Base-by-base conservation (phyloP, 1,140 invertebrate genomes). In the Adoxophyes honmai region DNA sequence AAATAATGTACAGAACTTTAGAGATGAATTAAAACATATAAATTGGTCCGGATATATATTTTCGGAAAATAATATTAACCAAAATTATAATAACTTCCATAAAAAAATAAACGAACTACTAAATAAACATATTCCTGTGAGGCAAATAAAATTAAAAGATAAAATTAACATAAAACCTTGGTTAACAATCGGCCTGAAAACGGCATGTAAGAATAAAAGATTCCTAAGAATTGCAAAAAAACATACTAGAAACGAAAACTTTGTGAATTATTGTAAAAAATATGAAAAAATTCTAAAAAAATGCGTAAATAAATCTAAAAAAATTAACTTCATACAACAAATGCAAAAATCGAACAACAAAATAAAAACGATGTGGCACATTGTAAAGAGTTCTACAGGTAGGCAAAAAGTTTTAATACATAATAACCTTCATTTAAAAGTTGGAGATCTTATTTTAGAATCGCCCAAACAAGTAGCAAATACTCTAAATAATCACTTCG, bases 91-190 rank as follows among this genome's bases (percentile, higher is more conserved):
- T 6, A 38, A 38, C n/a, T 38, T 38, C n/a, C 10, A 54, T 35
- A 51, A 34, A 52, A 58, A 21, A 48, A 44, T 57, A 9, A 16
- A 11, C 4, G 13, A n/a, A 5, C 13, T 38, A 15, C 4, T 44
- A 13, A 55, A 58, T 42, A 44, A 28, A 14, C 18, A 34, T 57
- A 18, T 53, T 21, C 15, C 18, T 54, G 9, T 37, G 10, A 59
- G 6, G 42, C 44, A 66, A 52, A 52, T 51, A 38, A 18, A 35
- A 16, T 38, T 52, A 11, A 55, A 37, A 11, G 10, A 15, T 18
- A 33, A 59, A 44, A 36, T 55, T 5, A 10, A 10, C 4, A 14
- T 11, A 10, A 38, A 38, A 38, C 4, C 37, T 6, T 38, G 37
- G 37, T 11, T 38, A 11, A 38, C 37, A 5, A 38, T 4, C 37